These are phyloP conservation scores for Atta colombica DNA, from an alignment of 1,140 invertebrate species.

Conservation along the genomic window DNA sequence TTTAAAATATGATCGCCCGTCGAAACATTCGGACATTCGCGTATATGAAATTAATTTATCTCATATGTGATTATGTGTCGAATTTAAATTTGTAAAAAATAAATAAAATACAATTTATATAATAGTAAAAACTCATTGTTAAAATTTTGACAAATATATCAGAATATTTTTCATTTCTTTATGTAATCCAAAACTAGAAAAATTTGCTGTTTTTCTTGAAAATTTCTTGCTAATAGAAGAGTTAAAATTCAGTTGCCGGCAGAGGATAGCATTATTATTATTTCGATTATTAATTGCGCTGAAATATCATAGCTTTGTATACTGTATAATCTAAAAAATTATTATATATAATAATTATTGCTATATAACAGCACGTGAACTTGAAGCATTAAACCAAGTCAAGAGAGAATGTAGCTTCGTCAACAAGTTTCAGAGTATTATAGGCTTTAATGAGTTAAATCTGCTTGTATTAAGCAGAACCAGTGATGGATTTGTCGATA, in stretches of 20 bases:
- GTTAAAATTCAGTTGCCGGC: no score
- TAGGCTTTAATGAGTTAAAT: slow-evolving; percentile 4
- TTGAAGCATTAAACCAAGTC: neutral
- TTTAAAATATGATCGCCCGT: no score
- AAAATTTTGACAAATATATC: neutral
- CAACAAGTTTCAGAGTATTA: slow-evolving; percentile 36
- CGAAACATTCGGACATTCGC: no score
- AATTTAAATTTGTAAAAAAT: no score
- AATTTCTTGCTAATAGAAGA: no score
- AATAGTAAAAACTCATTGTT: no score
- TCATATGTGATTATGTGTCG: no score
- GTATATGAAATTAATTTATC: no score
- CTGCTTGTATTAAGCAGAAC: slow-evolving; percentile 31
- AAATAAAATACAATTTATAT: no score
- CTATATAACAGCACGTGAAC: neutral
- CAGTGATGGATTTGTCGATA: slow-evolving; percentile 1
- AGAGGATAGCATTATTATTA: neutral
- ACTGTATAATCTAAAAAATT: neutral
- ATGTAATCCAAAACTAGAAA: no score
- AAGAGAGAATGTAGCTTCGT: neutral
- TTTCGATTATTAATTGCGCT: neutral
- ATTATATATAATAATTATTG: neutral
- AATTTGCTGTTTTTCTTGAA: no score
- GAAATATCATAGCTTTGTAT: neutral
- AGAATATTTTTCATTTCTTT: no score